phyloP scores from a whole-genome alignment of 2,888 invertebrate genomes.

The Anticlea derivata region DNA sequence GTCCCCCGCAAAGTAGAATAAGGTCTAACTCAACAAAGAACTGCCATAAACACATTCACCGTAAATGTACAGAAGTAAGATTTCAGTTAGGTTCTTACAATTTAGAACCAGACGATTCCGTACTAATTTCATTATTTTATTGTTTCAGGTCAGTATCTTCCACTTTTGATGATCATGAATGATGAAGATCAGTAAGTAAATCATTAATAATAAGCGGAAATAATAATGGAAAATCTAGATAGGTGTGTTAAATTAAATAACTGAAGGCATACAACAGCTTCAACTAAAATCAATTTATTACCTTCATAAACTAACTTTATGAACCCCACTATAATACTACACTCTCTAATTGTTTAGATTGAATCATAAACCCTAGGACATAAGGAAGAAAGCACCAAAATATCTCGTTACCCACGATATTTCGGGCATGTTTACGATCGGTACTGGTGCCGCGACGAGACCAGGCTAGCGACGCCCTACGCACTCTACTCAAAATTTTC shows the following conservation, averaged over 20 bases:
- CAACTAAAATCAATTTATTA: neutral
- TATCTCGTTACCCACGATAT: constrained; percentile 26
- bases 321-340: neutral
- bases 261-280: neutral
- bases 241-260: neutral
- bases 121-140: constrained; percentile 24
- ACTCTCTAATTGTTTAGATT: neutral
- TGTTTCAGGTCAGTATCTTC: constrained; percentile 47
- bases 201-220: neutral
- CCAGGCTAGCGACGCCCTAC: constrained; percentile 8
- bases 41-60: constrained; percentile 14
- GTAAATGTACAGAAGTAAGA: neutral
- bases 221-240: neutral
- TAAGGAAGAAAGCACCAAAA: constrained; percentile 25
- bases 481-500: neutral
- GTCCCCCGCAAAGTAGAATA: constrained; percentile 15
- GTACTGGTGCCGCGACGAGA: constrained; percentile 17
- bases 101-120: neutral
- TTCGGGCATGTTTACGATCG: constrained; percentile 31
- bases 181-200: constrained; percentile 5
- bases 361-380: constrained; percentile 20
- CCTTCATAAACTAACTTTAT: constrained; percentile 1
- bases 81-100: neutral
- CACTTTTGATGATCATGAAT: neutral
- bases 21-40: constrained; percentile 16